Percentiles rank a stretch among this genome's conserved stretches.
Conservation (phyloP, 2,113 vertebrate species). For the Lanius ludovicianus region DNA sequence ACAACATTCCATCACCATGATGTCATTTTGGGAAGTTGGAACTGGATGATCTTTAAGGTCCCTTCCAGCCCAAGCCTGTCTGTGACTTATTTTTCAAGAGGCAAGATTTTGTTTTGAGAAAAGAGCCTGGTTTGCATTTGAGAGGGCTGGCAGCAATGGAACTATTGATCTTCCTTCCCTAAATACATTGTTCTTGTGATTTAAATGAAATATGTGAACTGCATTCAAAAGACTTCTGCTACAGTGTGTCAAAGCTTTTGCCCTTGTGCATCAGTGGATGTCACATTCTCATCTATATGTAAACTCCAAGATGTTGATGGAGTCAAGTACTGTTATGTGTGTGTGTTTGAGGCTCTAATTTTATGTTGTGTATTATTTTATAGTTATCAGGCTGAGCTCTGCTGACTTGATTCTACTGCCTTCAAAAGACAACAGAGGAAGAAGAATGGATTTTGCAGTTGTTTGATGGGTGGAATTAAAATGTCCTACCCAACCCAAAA, state of each 20-base stretch:
- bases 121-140: not conserved
- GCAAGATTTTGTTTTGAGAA: not conserved
- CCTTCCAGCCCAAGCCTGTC: not conserved
- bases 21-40: not conserved
- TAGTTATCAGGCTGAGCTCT: not conserved
- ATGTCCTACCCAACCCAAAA: not conserved
- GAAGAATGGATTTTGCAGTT: not conserved
- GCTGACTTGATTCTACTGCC: not conserved
- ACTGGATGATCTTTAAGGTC: not conserved
- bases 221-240: not conserved
- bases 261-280: not conserved
- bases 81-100: not conserved
- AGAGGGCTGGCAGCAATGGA: not conserved
- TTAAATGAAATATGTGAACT: not conserved
- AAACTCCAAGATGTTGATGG: not conserved
- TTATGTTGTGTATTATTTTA: not conserved
- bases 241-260: not conserved
- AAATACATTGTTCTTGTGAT: not conserved
- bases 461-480: not conserved
- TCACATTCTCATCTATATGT: not conserved
- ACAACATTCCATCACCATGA: rapidly evolving
- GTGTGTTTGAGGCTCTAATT: not conserved
- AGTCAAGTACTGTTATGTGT: not conserved
- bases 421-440: not conserved
- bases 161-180: not conserved